phyloP scores from a whole-genome alignment of 35 echinoderm and acorn worm species.

The Stichopus chloronotus region DNA sequence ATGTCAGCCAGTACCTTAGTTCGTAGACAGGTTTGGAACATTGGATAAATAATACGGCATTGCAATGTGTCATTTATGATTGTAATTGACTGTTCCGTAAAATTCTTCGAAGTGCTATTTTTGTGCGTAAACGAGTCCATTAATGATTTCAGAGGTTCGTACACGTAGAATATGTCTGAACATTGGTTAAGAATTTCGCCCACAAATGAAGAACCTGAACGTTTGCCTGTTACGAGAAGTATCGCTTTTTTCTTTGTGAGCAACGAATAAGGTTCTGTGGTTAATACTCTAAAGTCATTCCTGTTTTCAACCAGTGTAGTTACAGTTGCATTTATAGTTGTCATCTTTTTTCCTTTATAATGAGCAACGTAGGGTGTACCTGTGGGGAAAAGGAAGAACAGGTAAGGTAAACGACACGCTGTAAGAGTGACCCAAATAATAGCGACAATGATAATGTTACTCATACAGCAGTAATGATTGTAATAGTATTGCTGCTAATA shows the following conservation, averaged over 20 bases:
- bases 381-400: too few relatives aligned
- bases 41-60: neutral
- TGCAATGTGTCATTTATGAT: neutral
- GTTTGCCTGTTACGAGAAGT: slow-evolving; percentile 33
- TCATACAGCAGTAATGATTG: too few relatives aligned
- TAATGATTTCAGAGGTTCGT: slow-evolving; percentile 24
- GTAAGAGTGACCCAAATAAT: too few relatives aligned
- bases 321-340: neutral
- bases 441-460: too few relatives aligned
- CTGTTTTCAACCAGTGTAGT: neutral
- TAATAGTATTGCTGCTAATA: too few relatives aligned
- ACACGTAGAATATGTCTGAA: slow-evolving; percentile 37
- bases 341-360: too few relatives aligned
- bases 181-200: slow-evolving; percentile 53
- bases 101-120: neutral
- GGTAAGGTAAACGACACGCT: too few relatives aligned
- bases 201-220: slow-evolving; percentile 52
- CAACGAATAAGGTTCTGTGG: neutral
- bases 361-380: too few relatives aligned
- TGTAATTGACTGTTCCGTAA: neutral
- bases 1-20: neutral
- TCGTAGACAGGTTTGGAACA: neutral
- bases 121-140: neutral
- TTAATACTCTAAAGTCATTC: neutral
- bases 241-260: neutral